Evolutionary conservation across 53 echinoderm and acorn worm genomes (phyloP).

Genomic region (Paelopatides confundens): DNA sequence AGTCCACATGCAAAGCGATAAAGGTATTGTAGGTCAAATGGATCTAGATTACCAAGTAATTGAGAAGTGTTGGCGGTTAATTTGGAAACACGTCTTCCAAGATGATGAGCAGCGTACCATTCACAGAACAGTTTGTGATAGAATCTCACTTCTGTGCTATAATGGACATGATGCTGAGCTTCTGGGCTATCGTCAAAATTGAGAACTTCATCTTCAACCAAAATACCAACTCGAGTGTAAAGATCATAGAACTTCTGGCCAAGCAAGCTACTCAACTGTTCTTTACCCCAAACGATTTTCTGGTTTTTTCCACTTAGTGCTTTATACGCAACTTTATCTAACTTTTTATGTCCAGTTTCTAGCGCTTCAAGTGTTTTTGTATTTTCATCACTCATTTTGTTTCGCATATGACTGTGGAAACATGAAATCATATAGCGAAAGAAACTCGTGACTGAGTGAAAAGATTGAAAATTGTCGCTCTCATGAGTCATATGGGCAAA

Average conservation of each 20-base stretch:
- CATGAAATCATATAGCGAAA: neutral
- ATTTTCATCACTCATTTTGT: conserved; percentile 14
- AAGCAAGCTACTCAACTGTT: neutral
- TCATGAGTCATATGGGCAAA: conserved; percentile 26
- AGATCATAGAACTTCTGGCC: no score
- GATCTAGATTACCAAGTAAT: neutral
- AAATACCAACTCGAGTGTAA: neutral
- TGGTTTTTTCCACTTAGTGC: neutral
- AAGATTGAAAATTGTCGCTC: neutral
- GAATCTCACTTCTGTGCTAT: neutral
- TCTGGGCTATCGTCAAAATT: neutral
- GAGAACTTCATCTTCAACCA: neutral
- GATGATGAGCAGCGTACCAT: neutral
- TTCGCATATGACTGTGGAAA: neutral
- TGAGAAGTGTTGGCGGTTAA: neutral
- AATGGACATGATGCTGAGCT: neutral
- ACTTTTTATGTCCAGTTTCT: neutral
- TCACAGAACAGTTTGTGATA: neutral
- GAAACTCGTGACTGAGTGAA: neutral
- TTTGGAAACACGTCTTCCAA: neutral
- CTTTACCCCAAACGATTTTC: neutral
- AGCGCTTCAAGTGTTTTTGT: neutral
- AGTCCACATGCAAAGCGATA: neutral
- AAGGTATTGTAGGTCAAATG: neutral
- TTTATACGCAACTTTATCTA: neutral